Evolutionary conservation across 2,888 invertebrate species (phyloP).

Genomic region (Tinea pellionella): DNA sequence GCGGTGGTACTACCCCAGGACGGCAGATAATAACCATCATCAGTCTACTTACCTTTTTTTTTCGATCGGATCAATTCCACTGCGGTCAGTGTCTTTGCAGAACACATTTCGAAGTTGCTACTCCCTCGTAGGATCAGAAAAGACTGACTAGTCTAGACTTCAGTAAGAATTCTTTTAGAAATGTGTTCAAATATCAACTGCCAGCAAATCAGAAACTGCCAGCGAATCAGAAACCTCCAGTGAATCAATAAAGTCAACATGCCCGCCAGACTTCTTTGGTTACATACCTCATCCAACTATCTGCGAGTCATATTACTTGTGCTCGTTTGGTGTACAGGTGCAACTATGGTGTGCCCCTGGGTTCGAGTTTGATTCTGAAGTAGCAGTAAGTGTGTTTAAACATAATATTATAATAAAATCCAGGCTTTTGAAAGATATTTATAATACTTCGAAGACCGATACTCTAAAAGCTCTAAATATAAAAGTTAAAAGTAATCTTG

Average conservation of each 20-base stretch:
- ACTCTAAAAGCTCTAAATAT: too few species aligned
- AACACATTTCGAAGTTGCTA: too few species aligned
- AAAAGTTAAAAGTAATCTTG: too few species aligned
- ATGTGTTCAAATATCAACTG: slow-evolving; percentile 1
- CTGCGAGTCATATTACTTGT: slow-evolving; percentile 13
- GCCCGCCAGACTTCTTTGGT: slow-evolving; percentile 4
- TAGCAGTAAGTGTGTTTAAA: slow-evolving; percentile 1
- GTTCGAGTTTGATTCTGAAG: slow-evolving; percentile 10
- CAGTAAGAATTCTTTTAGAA: not conserved
- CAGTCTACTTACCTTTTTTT: too few species aligned
- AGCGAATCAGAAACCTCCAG: slow-evolving; percentile 3
- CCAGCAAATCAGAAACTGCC: not conserved
- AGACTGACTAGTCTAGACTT: too few species aligned
- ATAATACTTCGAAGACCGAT: too few species aligned
- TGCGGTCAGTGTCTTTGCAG: too few species aligned
- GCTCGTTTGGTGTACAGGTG: slow-evolving; percentile 5
- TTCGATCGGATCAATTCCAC: too few species aligned
- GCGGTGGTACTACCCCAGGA: too few species aligned
- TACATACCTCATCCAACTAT: slow-evolving; percentile 5
- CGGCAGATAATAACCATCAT: too few species aligned
- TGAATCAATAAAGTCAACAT: not conserved
- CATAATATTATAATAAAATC: not conserved
- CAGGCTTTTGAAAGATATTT: too few species aligned
- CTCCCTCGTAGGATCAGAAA: too few species aligned
- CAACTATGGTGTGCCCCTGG: slow-evolving; percentile 15